Conservation (phyloP, 2,888 invertebrate species). For the Thelaira solivaga region DNA sequence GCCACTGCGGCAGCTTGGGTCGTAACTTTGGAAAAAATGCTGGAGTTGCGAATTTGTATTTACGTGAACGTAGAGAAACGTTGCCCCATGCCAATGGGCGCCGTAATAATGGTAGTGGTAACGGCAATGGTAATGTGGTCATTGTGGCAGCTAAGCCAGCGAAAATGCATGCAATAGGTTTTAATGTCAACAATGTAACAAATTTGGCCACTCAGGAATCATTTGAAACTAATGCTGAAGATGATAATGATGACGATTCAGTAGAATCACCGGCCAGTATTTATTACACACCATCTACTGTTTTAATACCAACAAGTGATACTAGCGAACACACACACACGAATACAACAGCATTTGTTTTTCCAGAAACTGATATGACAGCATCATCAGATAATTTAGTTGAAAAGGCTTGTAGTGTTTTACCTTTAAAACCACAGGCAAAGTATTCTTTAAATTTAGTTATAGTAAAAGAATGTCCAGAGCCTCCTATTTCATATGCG, state of each 20-base stretch:
- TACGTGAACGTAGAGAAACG: slow-evolving; percentile 54
- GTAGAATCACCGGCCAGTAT: slow-evolving; percentile 49
- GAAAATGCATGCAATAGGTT: slow-evolving; percentile 70
- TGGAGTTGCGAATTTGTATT: slow-evolving; percentile 23
- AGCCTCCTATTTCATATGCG: slow-evolving; percentile 4
- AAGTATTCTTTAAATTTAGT: slow-evolving; percentile 59
- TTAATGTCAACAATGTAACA: slow-evolving; percentile 66
- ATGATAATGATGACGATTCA: slow-evolving; percentile 23
- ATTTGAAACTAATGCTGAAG: slow-evolving; percentile 9
- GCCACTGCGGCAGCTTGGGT: slow-evolving; percentile 23
- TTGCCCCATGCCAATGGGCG: slow-evolving; percentile 40
- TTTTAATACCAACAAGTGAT: neutral
- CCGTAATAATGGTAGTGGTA: slow-evolving; percentile 36
- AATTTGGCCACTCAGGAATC: slow-evolving; percentile 43
- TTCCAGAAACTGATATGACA: slow-evolving; percentile 12
- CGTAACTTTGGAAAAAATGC: slow-evolving; percentile 33
- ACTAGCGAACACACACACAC: slow-evolving; percentile 4
- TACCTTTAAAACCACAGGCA: slow-evolving; percentile 24
- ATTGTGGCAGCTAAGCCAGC: slow-evolving; percentile 71
- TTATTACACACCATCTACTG: slow-evolving; percentile 47
- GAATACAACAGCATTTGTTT: slow-evolving; percentile 44
- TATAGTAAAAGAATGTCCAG: slow-evolving; percentile 52
- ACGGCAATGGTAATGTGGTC: slow-evolving; percentile 57
- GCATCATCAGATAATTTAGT: neutral
- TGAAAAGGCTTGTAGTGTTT: neutral